Conservation (phyloP, 1,140 invertebrate genomes). For the Caenorhabditis brenneri region DNA sequence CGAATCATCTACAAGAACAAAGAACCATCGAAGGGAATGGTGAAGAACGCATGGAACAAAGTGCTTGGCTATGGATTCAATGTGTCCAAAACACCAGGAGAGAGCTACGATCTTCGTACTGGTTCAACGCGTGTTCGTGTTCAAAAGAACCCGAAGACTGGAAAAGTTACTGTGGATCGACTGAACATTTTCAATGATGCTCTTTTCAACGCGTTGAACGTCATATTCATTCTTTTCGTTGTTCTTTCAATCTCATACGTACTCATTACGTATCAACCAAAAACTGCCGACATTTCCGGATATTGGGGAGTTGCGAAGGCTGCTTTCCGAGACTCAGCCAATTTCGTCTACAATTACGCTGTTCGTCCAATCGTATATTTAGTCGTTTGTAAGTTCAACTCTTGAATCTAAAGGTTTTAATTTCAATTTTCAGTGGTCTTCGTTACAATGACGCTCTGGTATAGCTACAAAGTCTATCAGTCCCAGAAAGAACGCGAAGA, state of each 20-base stretch:
- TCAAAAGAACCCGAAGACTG: conserved; percentile 21
- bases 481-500: conserved; percentile 51
- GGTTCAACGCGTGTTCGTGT: neutral
- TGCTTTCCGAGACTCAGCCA: conserved; percentile 7
- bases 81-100: conserved; percentile 8
- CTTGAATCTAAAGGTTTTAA: no score
- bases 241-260: conserved; percentile 55
- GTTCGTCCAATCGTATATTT: conserved; percentile 55
- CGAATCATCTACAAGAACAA: conserved; percentile 16
- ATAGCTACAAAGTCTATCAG: no score
- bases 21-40: neutral
- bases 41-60: conserved; percentile 32
- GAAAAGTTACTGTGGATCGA: conserved; percentile 3
- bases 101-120: conserved; percentile 16
- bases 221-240: conserved; percentile 43
- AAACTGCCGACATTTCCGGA: conserved; percentile 26
- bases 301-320: conserved; percentile 49
- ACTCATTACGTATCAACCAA: conserved; percentile 55
- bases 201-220: neutral
- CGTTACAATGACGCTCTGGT: no score
- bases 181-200: conserved; percentile 1
- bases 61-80: conserved; percentile 19
- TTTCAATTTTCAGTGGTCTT: conserved; percentile 47
- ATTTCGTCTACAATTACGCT: conserved; percentile 64
- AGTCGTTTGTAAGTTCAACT: conserved; percentile 47